A percentile compares a stretch with the other conserved stretches of the same genome.
These are phyloP conservation scores for Laterallus jamaicensis DNA, from an alignment of 2,113 vertebrate genomes.

Conservation along the genomic window DNA sequence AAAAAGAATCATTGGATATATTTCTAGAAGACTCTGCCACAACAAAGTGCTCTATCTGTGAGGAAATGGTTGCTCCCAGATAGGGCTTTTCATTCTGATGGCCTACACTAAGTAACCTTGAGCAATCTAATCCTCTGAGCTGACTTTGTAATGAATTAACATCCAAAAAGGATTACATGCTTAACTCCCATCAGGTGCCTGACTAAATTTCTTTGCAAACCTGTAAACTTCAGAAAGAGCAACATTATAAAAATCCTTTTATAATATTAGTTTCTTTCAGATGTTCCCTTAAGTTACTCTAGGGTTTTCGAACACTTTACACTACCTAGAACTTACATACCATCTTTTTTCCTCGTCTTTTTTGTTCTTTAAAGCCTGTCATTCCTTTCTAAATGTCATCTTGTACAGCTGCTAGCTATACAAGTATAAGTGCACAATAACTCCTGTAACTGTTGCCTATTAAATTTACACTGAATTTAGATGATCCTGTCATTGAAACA, in stretches of 20 bases:
- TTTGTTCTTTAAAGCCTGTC: not conserved
- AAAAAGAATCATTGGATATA: not conserved
- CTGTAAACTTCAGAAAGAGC: not conserved
- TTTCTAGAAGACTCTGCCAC: not conserved
- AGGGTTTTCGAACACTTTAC: not conserved
- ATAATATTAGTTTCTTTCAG: not conserved
- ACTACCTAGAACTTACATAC: not conserved
- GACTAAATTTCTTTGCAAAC: not conserved
- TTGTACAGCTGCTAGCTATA: not conserved
- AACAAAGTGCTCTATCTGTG: not conserved
- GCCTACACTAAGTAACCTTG: not conserved
- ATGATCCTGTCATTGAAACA: not conserved
- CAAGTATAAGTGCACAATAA: not conserved
- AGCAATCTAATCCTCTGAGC: not conserved
- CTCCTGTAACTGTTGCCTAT: not conserved
- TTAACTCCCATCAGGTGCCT: not conserved
- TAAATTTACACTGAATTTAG: constrained; percentile 28
- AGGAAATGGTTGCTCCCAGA: not conserved
- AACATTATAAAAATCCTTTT: not conserved
- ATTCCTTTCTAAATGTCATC: not conserved
- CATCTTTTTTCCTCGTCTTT: not conserved
- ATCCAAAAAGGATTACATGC: not conserved
- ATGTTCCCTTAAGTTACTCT: not conserved
- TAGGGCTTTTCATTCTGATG: not conserved
- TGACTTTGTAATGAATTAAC: not conserved